Base-by-base conservation (phyloP, 1,140 invertebrate genomes). In the Drosophila trapezifrons region DNA sequence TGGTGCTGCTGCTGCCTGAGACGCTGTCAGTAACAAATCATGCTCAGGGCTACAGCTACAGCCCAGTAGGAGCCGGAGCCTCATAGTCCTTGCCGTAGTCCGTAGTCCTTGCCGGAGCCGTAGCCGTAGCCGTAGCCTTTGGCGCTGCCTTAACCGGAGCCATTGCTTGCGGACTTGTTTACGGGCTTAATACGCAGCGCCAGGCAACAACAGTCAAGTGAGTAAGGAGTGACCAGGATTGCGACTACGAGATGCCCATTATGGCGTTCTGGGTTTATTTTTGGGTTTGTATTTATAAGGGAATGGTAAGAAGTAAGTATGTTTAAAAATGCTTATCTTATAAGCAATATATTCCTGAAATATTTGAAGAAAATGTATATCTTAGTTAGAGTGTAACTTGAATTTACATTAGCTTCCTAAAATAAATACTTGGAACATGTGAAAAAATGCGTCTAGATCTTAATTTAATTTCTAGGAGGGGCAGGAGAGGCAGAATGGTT, bases 11-110 rank as follows among this genome's bases (percentile, higher is more conserved):
- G 78, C 82, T 86, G 80, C 79, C 83, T 79, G 83, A 87, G 83
- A 87, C 71, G 80, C 76, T 90, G 83, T 90, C 89, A 89, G 83
- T 86, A 86, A 90, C 81, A 81, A 85, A 86, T 86, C 86, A 90
- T 90, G 80, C 81, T 82, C 86, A 86, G 78, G 84, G 83, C 79
- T 81, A 67, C 69, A 71, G 83, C 79, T 76, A 64, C 63, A 73
- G 73, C 71, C 71, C 83, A 64, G 79, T 77, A 72, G 78, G 66
- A 87, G 77, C 63, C 75, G 42, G 27, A 76, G 63, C 62, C 51
- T 5, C 47, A 57, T 37, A 58, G 35, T 27, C 35, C 15, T 18
- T 42, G 65, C 46, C 27, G 46, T 35, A 52, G n/a, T n/a, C n/a
- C n/a, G 58, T 38, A 60, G 56, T 37, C 29, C 25, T 46, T 38